A percentile compares a stretch with the other conserved stretches of the same genome.
These are phyloP conservation scores for Salvelinus fontinalis DNA, from an alignment of 2,113 vertebrate species.

Conservation along the genomic window DNA sequence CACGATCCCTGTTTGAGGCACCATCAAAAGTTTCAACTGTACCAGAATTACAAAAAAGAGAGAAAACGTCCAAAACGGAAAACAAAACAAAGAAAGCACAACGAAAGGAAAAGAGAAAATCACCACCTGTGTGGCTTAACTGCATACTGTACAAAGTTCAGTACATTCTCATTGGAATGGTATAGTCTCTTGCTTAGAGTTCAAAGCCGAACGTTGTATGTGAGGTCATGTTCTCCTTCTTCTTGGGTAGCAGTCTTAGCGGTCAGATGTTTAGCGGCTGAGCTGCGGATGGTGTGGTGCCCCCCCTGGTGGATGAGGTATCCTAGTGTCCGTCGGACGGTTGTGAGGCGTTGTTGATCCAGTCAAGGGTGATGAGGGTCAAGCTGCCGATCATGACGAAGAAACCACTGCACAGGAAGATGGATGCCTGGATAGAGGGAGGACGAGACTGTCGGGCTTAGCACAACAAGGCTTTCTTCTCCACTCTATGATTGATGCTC, in stretches of 20 bases:
- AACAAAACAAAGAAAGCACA: constrained; percentile 75
- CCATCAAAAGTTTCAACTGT: constrained; percentile 83
- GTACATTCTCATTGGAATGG: constrained; percentile 97
- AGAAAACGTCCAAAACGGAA: constrained; percentile 70
- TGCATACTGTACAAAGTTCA: constrained; percentile 81
- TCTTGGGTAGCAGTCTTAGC: constrained; percentile 13
- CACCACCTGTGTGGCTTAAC: constrained; percentile 88
- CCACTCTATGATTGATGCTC: too few species aligned
- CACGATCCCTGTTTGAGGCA: constrained; percentile 74
- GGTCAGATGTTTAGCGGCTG: constrained; percentile 11
- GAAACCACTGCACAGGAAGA: constrained; percentile 85
- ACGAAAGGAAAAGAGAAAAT: constrained; percentile 31
- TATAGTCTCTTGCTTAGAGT: constrained; percentile 80
- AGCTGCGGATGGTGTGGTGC: neutral
- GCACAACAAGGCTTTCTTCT: too few species aligned
- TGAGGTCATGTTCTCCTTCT: constrained; percentile 49
- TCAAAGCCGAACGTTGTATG: constrained; percentile 46
- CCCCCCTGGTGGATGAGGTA: neutral
- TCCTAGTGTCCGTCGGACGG: constrained; percentile 65
- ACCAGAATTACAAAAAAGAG: constrained; percentile 78
- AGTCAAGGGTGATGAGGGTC: constrained; percentile 89
- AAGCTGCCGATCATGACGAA: constrained; percentile 90
- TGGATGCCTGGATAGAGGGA: constrained; percentile 73
- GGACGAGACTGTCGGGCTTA: neutral
- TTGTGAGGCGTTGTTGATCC: constrained; percentile 71